Conservation (phyloP, 1,140 invertebrate species). For the Euwallacea fornicatus region DNA sequence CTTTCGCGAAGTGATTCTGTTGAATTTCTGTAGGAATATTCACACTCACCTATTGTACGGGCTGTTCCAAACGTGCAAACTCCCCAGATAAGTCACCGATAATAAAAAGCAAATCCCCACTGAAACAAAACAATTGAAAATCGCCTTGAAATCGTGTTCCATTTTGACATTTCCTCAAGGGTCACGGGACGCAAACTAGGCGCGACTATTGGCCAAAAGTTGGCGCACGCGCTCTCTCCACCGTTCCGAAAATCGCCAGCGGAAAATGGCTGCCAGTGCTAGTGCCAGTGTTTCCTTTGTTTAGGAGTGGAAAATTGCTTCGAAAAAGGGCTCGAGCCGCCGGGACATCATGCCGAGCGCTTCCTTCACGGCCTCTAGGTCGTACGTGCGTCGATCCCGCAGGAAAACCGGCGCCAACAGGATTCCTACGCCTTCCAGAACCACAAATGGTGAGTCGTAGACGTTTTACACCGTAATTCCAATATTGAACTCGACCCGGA, state of each 20-base stretch:
- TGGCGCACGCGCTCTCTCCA: conserved; percentile 31
- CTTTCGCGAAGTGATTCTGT: background rate
- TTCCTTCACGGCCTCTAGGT: conserved; percentile 83
- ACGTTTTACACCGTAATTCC: conserved; percentile 11
- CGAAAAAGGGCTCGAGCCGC: conserved; percentile 34
- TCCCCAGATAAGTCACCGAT: conserved; percentile 76
- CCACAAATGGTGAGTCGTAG: conserved; percentile 65
- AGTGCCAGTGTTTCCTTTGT: conserved; percentile 65
- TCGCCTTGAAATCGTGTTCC: conserved; percentile 50
- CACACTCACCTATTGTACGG: conserved; percentile 67
- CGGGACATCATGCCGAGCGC: conserved; percentile 81
- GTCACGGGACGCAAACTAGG: conserved; percentile 47
- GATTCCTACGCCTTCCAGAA: conserved; percentile 78
- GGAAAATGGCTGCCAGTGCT: conserved; percentile 68
- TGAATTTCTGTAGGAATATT: conserved; percentile 25
- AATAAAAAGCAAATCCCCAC: conserved; percentile 69
- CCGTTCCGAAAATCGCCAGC: conserved; percentile 18
- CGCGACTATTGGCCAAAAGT: conserved; percentile 43
- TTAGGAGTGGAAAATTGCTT: conserved; percentile 51
- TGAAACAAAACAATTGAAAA: conserved; percentile 53
- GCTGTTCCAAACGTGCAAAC: conserved; percentile 81
- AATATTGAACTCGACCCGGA: conserved; percentile 21
- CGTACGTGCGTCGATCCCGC: conserved; percentile 80
- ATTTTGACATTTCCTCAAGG: conserved; percentile 53
- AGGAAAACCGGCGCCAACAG: conserved; percentile 82